These are phyloP conservation scores for Hippocampus guttulatus DNA, from an alignment of 2,113 vertebrate species.

Conservation along the genomic window DNA sequence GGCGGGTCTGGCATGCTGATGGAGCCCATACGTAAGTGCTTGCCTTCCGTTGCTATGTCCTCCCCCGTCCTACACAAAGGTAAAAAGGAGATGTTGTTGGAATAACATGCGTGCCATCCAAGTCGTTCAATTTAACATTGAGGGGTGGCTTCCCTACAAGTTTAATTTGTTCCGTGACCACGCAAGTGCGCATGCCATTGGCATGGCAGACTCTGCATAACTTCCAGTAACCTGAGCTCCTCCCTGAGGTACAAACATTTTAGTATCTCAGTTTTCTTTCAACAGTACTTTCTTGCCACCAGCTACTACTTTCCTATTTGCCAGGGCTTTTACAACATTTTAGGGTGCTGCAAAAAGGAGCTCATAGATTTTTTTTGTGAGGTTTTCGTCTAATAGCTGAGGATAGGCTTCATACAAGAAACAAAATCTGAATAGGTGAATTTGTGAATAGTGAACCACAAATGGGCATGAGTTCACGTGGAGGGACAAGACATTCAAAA, in stretches of 20 bases:
- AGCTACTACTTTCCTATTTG: too few relatives aligned
- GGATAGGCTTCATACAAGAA: not conserved
- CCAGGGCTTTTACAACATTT: too few relatives aligned
- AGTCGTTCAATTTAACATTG: not conserved
- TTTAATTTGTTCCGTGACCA: not conserved
- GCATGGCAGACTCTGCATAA: too few relatives aligned
- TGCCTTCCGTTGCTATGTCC: conserved; percentile 85
- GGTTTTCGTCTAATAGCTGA: not conserved
- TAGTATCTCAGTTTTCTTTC: too few relatives aligned
- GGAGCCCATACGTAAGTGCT: conserved; percentile 93
- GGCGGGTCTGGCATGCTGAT: conserved; percentile 93
- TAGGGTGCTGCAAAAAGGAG: not conserved
- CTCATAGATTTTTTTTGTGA: not conserved
- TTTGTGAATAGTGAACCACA: not conserved
- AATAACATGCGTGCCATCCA: not conserved
- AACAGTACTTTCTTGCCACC: too few relatives aligned
- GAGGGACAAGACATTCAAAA: not conserved
- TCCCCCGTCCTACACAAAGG: conserved; percentile 79
- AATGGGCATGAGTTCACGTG: not conserved
- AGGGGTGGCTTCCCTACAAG: not conserved
- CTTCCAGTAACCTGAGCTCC: too few relatives aligned
- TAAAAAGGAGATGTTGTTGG: not conserved
- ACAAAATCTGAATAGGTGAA: not conserved
- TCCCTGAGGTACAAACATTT: too few relatives aligned
- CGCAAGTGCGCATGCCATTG: not conserved